Evolutionary conservation across 2,113 vertebrate species (phyloP).

Genomic region (Harpagus bidentatus): DNA sequence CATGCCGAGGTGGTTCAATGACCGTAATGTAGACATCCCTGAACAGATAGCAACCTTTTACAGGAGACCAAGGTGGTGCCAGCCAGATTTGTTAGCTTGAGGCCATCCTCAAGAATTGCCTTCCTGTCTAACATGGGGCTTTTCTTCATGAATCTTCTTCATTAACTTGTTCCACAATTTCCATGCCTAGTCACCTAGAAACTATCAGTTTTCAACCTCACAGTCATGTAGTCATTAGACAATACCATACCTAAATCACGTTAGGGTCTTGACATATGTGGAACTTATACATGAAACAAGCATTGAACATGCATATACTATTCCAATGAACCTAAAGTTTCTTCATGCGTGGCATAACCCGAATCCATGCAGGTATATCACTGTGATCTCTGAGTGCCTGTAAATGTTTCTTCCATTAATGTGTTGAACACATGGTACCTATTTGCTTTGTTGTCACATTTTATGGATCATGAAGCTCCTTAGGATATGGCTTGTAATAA

Average conservation of each 20-base stretch:
- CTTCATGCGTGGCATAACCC: neutral
- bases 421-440: constrained; percentile 27
- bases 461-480: constrained; percentile 36
- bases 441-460: constrained; percentile 49
- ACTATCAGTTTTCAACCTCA: neutral
- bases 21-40: neutral
- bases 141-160: neutral
- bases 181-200: neutral
- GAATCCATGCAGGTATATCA: neutral
- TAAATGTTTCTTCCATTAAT: neutral
- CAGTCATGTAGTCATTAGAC: neutral
- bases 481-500: constrained; percentile 17
- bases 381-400: neutral
- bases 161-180: neutral
- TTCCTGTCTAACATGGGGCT: neutral
- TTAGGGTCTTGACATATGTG: neutral
- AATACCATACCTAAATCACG: neutral
- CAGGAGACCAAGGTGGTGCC: neutral
- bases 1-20: neutral
- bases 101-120: neutral
- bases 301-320: neutral
- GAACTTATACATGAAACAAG: neutral
- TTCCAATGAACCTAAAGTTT: neutral
- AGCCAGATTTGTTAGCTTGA: neutral
- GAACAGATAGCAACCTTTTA: neutral